A percentile compares a stretch with the other conserved stretches of the same genome.
These are phyloP conservation scores for Globodera ellingtonae DNA, from an alignment of 1,140 invertebrate species.

Conservation along the genomic window DNA sequence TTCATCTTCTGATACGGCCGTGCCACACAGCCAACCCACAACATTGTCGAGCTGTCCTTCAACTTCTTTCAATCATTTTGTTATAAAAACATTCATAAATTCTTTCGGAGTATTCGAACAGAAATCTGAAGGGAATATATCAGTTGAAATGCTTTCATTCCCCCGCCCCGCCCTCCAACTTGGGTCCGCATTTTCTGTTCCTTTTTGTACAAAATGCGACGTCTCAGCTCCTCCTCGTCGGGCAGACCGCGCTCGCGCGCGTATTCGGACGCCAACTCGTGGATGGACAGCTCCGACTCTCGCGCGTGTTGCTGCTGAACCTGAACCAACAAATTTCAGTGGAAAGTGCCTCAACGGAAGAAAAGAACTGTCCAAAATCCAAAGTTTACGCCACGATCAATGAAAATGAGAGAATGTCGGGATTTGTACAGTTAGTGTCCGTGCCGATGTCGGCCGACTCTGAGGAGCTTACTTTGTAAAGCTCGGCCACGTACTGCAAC, in stretches of 20 bases:
- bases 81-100: background rate
- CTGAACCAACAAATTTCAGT: background rate
- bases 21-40: too few species aligned
- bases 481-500: constrained; percentile 22
- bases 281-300: constrained; percentile 10
- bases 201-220: constrained; percentile 32
- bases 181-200: constrained; percentile 36
- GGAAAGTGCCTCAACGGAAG: too few species aligned
- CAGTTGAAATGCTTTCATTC: background rate
- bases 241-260: constrained; percentile 36
- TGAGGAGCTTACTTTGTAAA: constrained; percentile 25
- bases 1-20: too few species aligned
- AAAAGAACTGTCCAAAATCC: too few species aligned
- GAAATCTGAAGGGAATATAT: background rate
- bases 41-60: too few species aligned
- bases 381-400: too few species aligned
- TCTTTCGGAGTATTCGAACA: background rate
- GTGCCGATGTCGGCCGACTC: background rate
- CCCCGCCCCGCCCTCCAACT: background rate
- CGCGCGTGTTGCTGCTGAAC: constrained; percentile 9
- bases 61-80: too few species aligned
- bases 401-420: too few species aligned
- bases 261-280: constrained; percentile 41
- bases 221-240: constrained; percentile 29
- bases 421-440: background rate